These are phyloP conservation scores for Lycocerus yunnanus DNA, from an alignment of 2,888 invertebrate genomes.

Conservation along the genomic window DNA sequence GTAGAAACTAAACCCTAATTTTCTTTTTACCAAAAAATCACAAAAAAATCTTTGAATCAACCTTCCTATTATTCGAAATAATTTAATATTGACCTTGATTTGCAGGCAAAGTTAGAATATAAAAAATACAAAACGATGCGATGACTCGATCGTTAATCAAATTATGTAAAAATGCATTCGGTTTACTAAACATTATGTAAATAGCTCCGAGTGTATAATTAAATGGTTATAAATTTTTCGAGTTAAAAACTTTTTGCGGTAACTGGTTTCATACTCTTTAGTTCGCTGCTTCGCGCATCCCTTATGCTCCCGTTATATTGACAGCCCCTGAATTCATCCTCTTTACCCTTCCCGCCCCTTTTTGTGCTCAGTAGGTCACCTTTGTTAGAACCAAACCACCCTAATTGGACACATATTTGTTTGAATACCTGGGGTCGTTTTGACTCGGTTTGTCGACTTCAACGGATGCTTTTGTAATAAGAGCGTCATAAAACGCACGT, in stretches of 20 bases:
- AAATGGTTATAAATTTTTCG: not conserved
- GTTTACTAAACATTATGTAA: not conserved
- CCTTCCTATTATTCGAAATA: not conserved
- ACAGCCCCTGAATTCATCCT: slow-evolving; percentile 44
- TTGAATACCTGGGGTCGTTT: slow-evolving; percentile 45
- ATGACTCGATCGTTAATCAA: not conserved
- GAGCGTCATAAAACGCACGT: slow-evolving; percentile 24
- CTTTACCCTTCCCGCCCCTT: slow-evolving; percentile 34
- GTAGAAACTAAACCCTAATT: not conserved
- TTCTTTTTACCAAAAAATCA: not conserved
- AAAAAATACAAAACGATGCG: not conserved
- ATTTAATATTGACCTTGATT: not conserved
- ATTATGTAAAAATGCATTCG: not conserved
- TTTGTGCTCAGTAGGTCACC: slow-evolving; percentile 46
- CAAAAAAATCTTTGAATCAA: not conserved
- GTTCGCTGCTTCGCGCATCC: slow-evolving; percentile 30
- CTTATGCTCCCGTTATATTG: slow-evolving; percentile 42
- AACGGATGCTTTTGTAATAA: slow-evolving; percentile 34
- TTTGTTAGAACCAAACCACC: slow-evolving; percentile 49
- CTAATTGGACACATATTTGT: slow-evolving; percentile 50
- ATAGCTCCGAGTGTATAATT: not conserved
- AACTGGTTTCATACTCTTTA: slow-evolving; percentile 29
- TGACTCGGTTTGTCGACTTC: slow-evolving; percentile 35
- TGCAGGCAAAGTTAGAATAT: not conserved
- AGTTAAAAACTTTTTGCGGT: slow-evolving; percentile 25